Evolutionary conservation across 2,113 vertebrate species (phyloP).

Genomic region (Cyprinus carpio): DNA sequence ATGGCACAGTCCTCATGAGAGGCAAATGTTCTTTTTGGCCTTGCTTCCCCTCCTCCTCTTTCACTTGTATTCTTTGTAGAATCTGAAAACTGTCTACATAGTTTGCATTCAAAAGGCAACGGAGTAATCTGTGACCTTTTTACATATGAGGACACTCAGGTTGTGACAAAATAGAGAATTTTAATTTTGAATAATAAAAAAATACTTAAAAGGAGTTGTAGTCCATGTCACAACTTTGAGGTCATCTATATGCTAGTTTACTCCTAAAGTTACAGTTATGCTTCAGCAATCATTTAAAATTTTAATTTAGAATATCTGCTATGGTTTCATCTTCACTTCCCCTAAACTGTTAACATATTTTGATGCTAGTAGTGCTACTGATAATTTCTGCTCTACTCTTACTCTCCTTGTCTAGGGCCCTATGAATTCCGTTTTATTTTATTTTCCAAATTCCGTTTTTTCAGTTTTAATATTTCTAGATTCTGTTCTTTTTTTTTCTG

Average conservation of each 20-base stretch:
- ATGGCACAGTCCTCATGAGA: constrained; percentile 3
- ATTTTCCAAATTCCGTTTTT: no score
- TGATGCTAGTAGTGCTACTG: no score
- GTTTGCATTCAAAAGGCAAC: neutral
- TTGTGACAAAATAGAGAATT: neutral
- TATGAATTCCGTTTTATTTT: no score
- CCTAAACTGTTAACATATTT: no score
- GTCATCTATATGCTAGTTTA: neutral
- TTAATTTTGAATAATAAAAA: neutral
- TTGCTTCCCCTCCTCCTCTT: neutral
- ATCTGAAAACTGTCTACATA: neutral
- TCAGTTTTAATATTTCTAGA: no score
- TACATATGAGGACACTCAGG: neutral
- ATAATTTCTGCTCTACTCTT: no score
- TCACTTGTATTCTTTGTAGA: neutral
- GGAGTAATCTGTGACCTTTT: neutral
- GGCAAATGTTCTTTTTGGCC: neutral
- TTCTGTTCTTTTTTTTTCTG: no score
- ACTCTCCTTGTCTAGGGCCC: no score
- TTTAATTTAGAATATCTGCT: no score
- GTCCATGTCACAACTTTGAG: neutral
- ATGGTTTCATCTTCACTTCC: no score
- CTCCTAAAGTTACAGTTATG: neutral
- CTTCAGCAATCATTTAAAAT: neutral
- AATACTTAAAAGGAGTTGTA: neutral